These are phyloP conservation scores for Crypturellus tataupa DNA, from an alignment of 2,797 vertebrate species.

Conservation along the genomic window DNA sequence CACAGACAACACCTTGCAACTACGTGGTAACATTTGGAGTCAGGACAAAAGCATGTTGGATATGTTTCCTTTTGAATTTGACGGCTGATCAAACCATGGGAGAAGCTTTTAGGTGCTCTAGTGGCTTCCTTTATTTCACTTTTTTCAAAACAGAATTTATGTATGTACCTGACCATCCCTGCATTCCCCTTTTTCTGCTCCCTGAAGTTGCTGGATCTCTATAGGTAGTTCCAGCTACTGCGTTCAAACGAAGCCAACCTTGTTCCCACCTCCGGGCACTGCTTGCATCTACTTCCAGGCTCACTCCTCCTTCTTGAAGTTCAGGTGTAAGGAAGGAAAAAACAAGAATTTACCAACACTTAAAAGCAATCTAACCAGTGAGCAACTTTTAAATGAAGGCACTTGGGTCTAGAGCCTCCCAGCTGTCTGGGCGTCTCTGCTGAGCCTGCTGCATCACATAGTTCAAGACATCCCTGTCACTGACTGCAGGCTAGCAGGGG, in stretches of 20 bases:
- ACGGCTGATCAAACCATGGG: rapidly evolving
- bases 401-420: slow-evolving; percentile 33
- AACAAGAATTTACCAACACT: background rate
- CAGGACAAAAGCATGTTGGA: rapidly evolving
- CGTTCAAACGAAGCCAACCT: background rate
- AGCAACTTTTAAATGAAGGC: slow-evolving; percentile 43
- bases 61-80: background rate
- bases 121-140: background rate
- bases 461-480: slow-evolving; percentile 53
- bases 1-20: background rate
- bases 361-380: background rate
- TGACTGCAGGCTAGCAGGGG: slow-evolving; percentile 30
- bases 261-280: background rate
- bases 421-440: slow-evolving; percentile 40
- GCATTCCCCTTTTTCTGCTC: background rate
- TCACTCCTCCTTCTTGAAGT: background rate
- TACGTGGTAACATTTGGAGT: rapidly evolving
- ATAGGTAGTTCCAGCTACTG: rapidly evolving
- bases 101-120: background rate
- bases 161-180: rapidly evolving
- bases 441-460: slow-evolving; percentile 28
- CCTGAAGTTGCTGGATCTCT: background rate
- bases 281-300: background rate
- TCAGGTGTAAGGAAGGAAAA: background rate
- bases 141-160: background rate